Conservation (phyloP, 2,797 vertebrate genomes). For the Galagoides demidoff region DNA sequence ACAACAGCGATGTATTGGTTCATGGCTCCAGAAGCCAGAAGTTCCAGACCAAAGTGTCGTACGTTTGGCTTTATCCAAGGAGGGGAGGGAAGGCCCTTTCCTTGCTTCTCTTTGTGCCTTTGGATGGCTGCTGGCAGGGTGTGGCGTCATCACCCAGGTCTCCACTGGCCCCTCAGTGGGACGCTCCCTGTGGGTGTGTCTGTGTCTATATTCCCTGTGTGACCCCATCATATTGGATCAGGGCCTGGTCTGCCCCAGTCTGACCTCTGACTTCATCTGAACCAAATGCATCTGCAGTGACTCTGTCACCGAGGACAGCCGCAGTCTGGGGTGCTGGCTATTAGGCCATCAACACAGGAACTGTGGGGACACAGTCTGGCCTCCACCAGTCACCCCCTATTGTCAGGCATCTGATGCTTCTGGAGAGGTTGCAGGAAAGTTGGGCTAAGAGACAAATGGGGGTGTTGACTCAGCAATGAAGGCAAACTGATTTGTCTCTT, state of each 20-base stretch:
- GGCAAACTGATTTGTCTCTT: background rate
- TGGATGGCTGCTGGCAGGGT: background rate
- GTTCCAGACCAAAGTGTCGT: background rate
- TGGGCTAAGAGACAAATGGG: background rate
- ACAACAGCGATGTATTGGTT: background rate
- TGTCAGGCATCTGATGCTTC: fast-evolving
- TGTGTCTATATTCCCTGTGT: background rate
- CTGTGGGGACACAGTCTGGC: background rate
- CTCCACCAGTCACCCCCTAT: fast-evolving
- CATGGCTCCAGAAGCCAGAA: background rate
- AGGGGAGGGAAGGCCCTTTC: too few species aligned
- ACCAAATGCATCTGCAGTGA: background rate
- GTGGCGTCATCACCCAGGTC: background rate
- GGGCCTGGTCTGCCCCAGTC: too few species aligned
- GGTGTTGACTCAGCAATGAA: background rate
- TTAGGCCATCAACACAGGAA: background rate
- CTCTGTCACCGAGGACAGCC: background rate
- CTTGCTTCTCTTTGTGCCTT: fast-evolving
- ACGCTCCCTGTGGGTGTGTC: background rate
- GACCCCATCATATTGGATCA: background rate
- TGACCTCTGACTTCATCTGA: background rate
- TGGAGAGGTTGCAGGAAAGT: background rate
- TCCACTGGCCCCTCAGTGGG: background rate
- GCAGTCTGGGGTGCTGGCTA: background rate
- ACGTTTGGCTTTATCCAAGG: background rate